A percentile compares a stretch with the other conserved stretches of the same genome.
phyloP scores from a whole-genome alignment of 2,113 vertebrate species.

The Delphinus delphis region DNA sequence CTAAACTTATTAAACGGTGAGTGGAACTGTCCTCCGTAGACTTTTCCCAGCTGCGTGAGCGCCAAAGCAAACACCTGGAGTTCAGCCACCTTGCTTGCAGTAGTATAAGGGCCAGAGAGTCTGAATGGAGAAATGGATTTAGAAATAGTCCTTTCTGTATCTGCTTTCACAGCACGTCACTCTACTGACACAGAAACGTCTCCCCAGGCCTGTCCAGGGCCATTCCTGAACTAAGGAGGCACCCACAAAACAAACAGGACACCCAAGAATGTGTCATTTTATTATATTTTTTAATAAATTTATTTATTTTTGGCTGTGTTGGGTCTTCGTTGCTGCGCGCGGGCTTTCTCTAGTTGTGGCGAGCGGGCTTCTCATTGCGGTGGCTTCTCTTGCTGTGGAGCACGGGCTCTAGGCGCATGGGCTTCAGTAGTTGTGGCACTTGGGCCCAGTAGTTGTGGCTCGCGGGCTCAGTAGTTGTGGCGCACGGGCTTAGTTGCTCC shows the following conservation, averaged over 20 bases:
- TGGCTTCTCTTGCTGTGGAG: too few species aligned
- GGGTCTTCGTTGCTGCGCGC: too few species aligned
- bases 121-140: not conserved
- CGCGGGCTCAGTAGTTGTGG: too few species aligned
- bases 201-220: not conserved
- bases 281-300: too few species aligned
- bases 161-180: not conserved
- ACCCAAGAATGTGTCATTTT: rapidly evolving
- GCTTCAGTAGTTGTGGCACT: too few species aligned
- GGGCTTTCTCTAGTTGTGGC: too few species aligned
- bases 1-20: not conserved
- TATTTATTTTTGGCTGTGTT: too few species aligned
- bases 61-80: not conserved
- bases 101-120: rapidly evolving
- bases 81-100: not conserved
- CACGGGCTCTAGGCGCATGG: too few species aligned
- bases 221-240: not conserved
- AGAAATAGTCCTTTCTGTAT: not conserved
- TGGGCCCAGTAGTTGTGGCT: too few species aligned
- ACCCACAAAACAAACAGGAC: not conserved
- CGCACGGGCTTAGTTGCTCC: too few species aligned
- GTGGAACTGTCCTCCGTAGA: not conserved
- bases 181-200: not conserved
- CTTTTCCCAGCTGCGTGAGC: rapidly evolving
- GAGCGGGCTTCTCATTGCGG: too few species aligned